Percentiles rank a stretch among this genome's conserved stretches.
These are phyloP conservation scores for Thamnaconus septentrionalis DNA, from an alignment of 2,113 vertebrate genomes.

Conservation along the genomic window DNA sequence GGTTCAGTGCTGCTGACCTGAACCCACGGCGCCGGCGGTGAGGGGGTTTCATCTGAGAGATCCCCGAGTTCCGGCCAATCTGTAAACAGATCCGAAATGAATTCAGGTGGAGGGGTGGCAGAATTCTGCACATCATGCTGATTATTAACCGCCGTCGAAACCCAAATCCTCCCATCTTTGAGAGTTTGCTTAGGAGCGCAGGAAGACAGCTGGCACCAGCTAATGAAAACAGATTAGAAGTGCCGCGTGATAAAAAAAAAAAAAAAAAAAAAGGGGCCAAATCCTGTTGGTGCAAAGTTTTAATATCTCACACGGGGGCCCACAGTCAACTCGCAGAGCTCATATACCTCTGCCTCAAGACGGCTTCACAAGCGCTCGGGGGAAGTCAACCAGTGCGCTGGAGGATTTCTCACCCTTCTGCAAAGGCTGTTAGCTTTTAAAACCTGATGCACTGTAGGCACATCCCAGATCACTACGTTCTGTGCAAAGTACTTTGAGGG, in stretches of 20 bases:
- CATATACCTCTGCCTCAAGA: too few species aligned
- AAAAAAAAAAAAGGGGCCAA: neutral
- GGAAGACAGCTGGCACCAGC: conserved; percentile 12
- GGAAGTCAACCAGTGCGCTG: too few species aligned
- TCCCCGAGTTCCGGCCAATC: conserved; percentile 47
- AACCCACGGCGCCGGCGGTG: conserved; percentile 36
- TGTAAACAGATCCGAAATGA: conserved; percentile 52
- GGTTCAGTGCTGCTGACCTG: neutral
- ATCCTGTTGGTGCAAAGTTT: too few species aligned
- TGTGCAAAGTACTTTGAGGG: too few species aligned
- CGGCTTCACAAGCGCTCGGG: too few species aligned
- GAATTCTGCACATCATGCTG: conserved; percentile 39
- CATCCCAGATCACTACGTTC: too few species aligned
- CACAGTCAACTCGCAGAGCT: too few species aligned
- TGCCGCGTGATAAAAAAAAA: neutral
- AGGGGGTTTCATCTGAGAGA: conserved; percentile 28
- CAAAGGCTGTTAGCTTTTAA: too few species aligned
- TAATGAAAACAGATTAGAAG: conserved; percentile 24
- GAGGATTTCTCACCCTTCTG: too few species aligned
- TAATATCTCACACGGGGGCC: too few species aligned
- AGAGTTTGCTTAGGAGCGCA: conserved; percentile 25
- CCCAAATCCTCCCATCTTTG: conserved; percentile 19
- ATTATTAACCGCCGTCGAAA: conserved; percentile 64
- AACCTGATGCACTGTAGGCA: too few species aligned
- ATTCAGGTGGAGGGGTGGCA: conserved; percentile 25